These are phyloP conservation scores for Barnardius zonarius DNA, from an alignment of 2,113 vertebrate genomes.

Conservation along the genomic window DNA sequence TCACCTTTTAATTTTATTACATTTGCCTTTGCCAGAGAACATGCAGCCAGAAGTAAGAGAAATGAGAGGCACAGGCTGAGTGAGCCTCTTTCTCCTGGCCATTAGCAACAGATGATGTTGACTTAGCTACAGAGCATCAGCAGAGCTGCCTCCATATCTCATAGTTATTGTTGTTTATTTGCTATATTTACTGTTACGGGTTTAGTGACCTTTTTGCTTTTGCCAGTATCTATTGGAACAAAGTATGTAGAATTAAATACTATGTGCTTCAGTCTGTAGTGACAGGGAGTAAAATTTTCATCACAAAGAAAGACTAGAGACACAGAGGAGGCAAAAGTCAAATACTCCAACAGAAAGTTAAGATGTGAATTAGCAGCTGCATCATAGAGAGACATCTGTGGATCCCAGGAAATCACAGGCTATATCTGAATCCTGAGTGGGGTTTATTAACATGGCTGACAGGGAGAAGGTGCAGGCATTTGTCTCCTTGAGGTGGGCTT, in stretches of 20 bases:
- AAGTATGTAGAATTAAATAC: neutral
- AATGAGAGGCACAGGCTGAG: neutral
- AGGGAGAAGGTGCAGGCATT: neutral
- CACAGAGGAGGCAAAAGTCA: neutral
- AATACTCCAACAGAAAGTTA: neutral
- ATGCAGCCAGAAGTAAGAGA: neutral
- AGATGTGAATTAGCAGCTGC: neutral
- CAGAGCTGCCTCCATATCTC: neutral
- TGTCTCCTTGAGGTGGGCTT: neutral
- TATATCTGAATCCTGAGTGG: neutral
- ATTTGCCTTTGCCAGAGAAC: neutral
- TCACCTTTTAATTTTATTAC: neutral
- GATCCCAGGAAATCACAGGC: neutral
- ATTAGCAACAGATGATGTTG: no score
- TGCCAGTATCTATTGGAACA: neutral
- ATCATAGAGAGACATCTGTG: neutral
- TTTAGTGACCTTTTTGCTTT: neutral
- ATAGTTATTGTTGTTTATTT: neutral
- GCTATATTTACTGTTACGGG: fast-evolving
- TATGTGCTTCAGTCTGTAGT: neutral
- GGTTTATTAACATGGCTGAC: neutral
- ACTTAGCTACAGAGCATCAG: neutral
- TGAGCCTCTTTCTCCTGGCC: neutral
- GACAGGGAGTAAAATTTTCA: neutral
- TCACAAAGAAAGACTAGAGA: neutral